Base-by-base conservation (phyloP, 2,797 vertebrate species). In the Neopelma chrysocephalum region DNA sequence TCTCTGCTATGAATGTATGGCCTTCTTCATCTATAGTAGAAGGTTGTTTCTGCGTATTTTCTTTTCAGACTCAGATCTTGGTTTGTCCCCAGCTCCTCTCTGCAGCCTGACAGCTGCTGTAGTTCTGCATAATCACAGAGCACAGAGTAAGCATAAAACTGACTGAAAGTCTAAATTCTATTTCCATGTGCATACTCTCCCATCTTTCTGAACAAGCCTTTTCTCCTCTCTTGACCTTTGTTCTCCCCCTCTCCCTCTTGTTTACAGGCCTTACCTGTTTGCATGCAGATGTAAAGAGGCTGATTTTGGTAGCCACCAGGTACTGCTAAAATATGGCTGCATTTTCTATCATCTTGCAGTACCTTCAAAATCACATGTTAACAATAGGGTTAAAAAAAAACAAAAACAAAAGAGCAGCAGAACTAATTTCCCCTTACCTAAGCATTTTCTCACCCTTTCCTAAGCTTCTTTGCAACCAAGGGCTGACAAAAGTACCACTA, bases 241-340 rank as follows among this genome's bases (percentile, higher is more conserved):
- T 61, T 73, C 42, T 34, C 23, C 10, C 22, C 6, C 12, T 72
- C 22, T 47, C 6, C 20, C 0, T 0, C 8, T 22, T 34, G 21
- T 11, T 36, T 61, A 53, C 1, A 3, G 17, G 15, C 17, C 86
- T 72, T n/a, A 36, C n/a, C 38, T 73, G 10, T 58, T 71, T 69
- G 54, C 32, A 47, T 7, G 31, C 8, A 60, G 34, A 50, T 31
- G 4, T 12, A 36, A 20, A 90, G 64, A 69, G 23, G 62, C 5
- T 32, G 70, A 56, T 58, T 81, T 79, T 71, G 40, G 75, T 13
- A 32, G 56, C 51, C 4, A 34, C 27, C 40, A 61, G 42, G 25
- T 31, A 77, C 12, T 31, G 10, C 23, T 34, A 45, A 62, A 73
- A 78, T 21, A 78, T 1, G 47, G 15, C 12, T 53, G 42, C 31